Conservation (phyloP, 2,888 invertebrate genomes). For the Lasioglossum lativentre region DNA sequence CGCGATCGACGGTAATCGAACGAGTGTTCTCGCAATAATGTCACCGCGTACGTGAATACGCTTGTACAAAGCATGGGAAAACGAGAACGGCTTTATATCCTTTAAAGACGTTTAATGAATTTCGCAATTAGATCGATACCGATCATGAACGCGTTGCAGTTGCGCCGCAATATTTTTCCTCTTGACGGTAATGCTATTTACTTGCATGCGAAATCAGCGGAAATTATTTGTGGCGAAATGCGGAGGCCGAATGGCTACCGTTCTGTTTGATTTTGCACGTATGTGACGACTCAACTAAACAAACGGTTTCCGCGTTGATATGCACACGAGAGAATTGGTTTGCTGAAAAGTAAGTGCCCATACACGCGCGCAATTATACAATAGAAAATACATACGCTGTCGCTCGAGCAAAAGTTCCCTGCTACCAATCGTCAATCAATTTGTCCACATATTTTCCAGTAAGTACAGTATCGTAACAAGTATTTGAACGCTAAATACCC, state of each 20-base stretch:
- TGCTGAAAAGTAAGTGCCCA: conserved; percentile 33
- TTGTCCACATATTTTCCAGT: not conserved
- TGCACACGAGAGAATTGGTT: conserved; percentile 41
- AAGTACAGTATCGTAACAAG: no score
- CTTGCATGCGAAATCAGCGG: conserved; percentile 27
- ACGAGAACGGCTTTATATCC: not conserved
- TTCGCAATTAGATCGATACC: conserved; percentile 19
- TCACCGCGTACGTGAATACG: no score
- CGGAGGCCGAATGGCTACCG: conserved; percentile 16
- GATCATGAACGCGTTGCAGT: conserved; percentile 29
- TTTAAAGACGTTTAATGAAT: conserved; percentile 7
- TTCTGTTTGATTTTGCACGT: conserved; percentile 49
- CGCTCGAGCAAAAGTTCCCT: not conserved
- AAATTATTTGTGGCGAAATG: conserved; percentile 45
- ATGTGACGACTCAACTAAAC: conserved; percentile 41
- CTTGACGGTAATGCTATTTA: conserved; percentile 43
- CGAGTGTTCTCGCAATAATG: not conserved
- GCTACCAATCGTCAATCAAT: not conserved
- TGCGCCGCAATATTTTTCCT: conserved; percentile 43
- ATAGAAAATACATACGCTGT: not conserved
- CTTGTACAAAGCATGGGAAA: not conserved
- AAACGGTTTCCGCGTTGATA: conserved; percentile 46
- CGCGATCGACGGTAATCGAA: not conserved
- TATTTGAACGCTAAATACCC: no score
- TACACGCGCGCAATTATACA: not conserved